Evolutionary conservation across 2,797 vertebrate species (phyloP).

Genomic region (Valencia hispanica): DNA sequence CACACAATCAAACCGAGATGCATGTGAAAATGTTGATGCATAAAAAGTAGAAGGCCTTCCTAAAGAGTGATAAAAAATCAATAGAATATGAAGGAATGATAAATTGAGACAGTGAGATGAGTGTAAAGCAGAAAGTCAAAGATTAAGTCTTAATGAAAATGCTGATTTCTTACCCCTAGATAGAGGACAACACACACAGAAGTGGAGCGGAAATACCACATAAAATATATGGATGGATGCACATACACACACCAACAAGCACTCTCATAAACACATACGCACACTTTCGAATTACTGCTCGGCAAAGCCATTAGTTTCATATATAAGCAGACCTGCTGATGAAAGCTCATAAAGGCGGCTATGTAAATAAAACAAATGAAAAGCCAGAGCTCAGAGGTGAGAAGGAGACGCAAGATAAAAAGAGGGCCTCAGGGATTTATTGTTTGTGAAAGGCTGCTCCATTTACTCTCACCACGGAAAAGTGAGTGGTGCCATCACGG

Average conservation of each 20-base stretch:
- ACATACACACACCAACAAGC: constrained; percentile 49
- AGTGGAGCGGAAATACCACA: constrained; percentile 50
- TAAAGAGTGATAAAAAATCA: constrained; percentile 52
- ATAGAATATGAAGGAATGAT: constrained; percentile 40
- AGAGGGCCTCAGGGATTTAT: constrained; percentile 71
- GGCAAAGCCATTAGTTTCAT: constrained; percentile 74
- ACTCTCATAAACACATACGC: constrained; percentile 38
- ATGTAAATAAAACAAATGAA: constrained; percentile 83
- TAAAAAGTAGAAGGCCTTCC: constrained; percentile 5
- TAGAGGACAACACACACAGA: constrained; percentile 24
- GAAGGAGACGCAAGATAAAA: constrained; percentile 44
- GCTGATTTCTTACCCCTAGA: constrained; percentile 51
- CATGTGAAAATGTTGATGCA: background rate
- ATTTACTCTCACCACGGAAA: constrained; percentile 77
- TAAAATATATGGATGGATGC: constrained; percentile 67
- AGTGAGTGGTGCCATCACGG: constrained; percentile 69
- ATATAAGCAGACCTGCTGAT: constrained; percentile 76
- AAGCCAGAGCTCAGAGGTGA: constrained; percentile 71
- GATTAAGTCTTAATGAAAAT: constrained; percentile 59
- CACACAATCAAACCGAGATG: constrained; percentile 4
- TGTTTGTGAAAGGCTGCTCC: constrained; percentile 81
- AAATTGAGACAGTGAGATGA: constrained; percentile 33
- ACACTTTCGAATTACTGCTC: constrained; percentile 63
- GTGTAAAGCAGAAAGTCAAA: constrained; percentile 28
- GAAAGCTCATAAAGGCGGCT: constrained; percentile 79